Evolutionary conservation across 2,888 invertebrate genomes (phyloP).

Genomic region (Fragum whitleyi): DNA sequence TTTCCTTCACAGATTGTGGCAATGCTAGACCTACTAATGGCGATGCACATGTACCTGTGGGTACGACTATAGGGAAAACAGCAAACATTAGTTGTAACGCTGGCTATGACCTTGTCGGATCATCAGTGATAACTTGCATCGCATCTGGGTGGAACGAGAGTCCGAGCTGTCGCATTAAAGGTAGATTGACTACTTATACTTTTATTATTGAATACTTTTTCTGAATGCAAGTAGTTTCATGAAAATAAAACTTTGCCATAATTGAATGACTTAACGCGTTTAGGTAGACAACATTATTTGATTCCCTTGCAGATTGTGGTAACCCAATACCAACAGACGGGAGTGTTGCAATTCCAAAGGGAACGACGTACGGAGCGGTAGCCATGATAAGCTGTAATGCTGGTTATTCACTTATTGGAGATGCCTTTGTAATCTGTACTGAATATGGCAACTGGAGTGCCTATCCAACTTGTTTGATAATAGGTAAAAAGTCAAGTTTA

Average conservation of each 20-base stretch:
- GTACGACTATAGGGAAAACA: neutral
- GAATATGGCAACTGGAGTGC: conserved; percentile 20
- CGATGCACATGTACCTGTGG: neutral
- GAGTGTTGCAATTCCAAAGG: neutral
- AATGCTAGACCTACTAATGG: neutral
- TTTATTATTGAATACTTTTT: too few relatives aligned
- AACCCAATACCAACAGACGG: conserved; percentile 8
- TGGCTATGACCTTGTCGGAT: neutral
- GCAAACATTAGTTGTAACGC: neutral
- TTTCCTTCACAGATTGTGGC: neutral
- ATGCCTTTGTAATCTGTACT: conserved; percentile 10
- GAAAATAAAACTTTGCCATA: too few relatives aligned
- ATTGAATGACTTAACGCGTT: too few relatives aligned
- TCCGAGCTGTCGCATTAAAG: neutral
- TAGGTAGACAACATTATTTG: too few relatives aligned
- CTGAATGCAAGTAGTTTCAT: too few relatives aligned
- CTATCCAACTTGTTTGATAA: conserved; percentile 14
- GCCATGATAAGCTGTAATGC: conserved; percentile 21
- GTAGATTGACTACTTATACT: too few relatives aligned
- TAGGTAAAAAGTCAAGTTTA: too few relatives aligned
- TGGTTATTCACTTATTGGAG: conserved; percentile 28
- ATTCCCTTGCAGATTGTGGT: conserved; percentile 35
- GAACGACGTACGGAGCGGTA: conserved; percentile 22
- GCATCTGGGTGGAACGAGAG: neutral
- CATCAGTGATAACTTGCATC: neutral